Evolutionary conservation across 1,140 invertebrate genomes (phyloP), one percentile per base, ranked within the genome.

Genomic region (Aphelenchoides fujianensis): DNA sequence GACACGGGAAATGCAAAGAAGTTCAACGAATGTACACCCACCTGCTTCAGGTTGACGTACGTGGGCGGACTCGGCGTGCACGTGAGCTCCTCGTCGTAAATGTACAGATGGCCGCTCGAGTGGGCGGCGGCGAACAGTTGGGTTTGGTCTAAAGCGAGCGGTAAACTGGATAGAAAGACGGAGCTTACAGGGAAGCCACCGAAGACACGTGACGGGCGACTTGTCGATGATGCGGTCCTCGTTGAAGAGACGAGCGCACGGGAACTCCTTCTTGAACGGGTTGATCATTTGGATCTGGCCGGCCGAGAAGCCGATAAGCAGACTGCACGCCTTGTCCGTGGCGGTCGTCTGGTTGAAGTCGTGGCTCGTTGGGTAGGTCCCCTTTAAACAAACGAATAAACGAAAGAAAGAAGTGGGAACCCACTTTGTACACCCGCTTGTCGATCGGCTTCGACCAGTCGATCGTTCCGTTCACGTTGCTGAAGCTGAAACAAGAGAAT

Each of bases 141-240:
- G 73, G 90, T 89, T 35, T 93, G 96, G 52, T 91, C 92, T 30
- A 95, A 95, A 74, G n/a, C n/a, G 91, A 90, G 81, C 97, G 91
- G 85, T 94, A 97, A 27, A 94, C 97, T 48, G 9, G 19, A 16
- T 23, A 57, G 61, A 68, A 74, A 53, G 19, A 55, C 31, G 62
- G 23, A 1, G 90, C 32, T 93, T 95, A 61, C 91, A 91, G 19
- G 95, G 96, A 70, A 98, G 89, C 95, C 95, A 98, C 82, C 92
- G 91, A 81, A 98, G 90, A 86, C 95, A 98, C n/a, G 96, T 98
- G 74, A 98, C 95, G 87, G 93, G 91, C 67, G 91, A 94, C 87
- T 97, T 98, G 85, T 99, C 96, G 84, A 98, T 96, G 80, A 95
- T 86, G 85, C 94, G 91, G 92, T 98, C 96, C 89, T 97, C 95